phyloP scores from a whole-genome alignment of 37 sponge, comb jelly and placozoan genomes.

The Ephydatia muelleri region DNA sequence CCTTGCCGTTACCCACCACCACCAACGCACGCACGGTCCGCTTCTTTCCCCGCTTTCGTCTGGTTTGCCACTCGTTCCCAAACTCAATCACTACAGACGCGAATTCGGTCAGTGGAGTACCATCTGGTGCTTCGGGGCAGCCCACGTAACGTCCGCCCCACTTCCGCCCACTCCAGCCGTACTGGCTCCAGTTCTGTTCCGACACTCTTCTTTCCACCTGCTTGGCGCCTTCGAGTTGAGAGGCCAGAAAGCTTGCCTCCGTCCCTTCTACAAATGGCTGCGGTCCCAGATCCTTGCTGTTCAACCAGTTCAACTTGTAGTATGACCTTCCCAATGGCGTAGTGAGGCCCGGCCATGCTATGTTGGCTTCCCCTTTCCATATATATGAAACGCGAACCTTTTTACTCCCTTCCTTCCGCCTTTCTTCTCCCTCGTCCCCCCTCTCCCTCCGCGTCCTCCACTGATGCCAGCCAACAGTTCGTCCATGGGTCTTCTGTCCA shows the following conservation, averaged over 20 bases:
- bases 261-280: background rate
- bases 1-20: slow-evolving; percentile 87
- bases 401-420: background rate
- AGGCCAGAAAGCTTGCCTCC: background rate
- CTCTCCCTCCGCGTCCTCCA: background rate
- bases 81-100: slow-evolving; percentile 74
- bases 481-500: background rate
- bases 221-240: background rate
- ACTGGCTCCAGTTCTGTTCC: slow-evolving; percentile 49
- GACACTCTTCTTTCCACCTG: slow-evolving; percentile 5
- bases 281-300: background rate
- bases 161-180: slow-evolving; percentile 72
- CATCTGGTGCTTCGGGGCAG: slow-evolving; percentile 80
- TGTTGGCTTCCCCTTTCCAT: background rate
- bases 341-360: background rate
- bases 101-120: slow-evolving; percentile 67
- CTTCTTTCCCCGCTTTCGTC: slow-evolving; percentile 73
- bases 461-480: background rate
- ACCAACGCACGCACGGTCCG: slow-evolving; percentile 67
- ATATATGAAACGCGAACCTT: background rate
- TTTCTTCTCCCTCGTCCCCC: background rate
- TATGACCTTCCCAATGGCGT: background rate
- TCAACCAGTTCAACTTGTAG: background rate
- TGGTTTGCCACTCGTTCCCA: slow-evolving; percentile 70
- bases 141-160: slow-evolving; percentile 81